Percentiles rank a stretch among this genome's conserved stretches.
These are phyloP conservation scores for Sphenopsis melanotis DNA, from an alignment of 2,797 vertebrate genomes.

Conservation along the genomic window DNA sequence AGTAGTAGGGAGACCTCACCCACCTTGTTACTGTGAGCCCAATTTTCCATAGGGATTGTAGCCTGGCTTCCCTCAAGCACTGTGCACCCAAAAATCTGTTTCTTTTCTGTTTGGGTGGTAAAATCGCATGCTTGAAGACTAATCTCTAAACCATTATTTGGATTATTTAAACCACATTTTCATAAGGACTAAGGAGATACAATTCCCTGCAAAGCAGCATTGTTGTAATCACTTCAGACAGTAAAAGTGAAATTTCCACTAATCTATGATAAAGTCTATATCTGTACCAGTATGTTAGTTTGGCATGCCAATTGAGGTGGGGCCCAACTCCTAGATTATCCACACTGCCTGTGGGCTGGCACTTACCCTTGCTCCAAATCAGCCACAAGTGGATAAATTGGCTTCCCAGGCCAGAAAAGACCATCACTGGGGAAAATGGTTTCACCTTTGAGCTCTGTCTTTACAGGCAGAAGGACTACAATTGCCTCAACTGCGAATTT, in stretches of 20 bases:
- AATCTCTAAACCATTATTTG: not conserved
- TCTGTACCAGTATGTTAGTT: not conserved
- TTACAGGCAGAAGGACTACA: not conserved
- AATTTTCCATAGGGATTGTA: not conserved
- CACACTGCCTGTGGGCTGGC: not conserved
- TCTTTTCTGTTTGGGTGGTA: not conserved
- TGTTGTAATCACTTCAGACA: not conserved
- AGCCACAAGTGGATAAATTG: not conserved
- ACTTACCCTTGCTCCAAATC: not conserved
- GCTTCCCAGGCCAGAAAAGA: not conserved
- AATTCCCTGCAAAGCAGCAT: not conserved
- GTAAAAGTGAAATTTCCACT: not conserved
- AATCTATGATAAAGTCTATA: not conserved
- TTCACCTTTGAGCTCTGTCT: not conserved
- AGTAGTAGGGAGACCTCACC: slow-evolving; percentile 2
- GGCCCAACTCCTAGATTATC: not conserved
- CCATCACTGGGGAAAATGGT: not conserved
- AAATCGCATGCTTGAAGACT: not conserved
- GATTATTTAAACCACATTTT: not conserved
- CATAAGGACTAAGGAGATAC: not conserved
- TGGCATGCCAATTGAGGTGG: not conserved
- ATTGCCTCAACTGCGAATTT: not conserved
- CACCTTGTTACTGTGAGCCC: not conserved
- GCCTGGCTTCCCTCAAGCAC: not conserved
- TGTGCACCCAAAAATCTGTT: not conserved